A percentile compares a stretch with the other conserved stretches of the same genome.
Conservation (phyloP, 2,797 vertebrate species). For the Peromyscus attwateri region DNA sequence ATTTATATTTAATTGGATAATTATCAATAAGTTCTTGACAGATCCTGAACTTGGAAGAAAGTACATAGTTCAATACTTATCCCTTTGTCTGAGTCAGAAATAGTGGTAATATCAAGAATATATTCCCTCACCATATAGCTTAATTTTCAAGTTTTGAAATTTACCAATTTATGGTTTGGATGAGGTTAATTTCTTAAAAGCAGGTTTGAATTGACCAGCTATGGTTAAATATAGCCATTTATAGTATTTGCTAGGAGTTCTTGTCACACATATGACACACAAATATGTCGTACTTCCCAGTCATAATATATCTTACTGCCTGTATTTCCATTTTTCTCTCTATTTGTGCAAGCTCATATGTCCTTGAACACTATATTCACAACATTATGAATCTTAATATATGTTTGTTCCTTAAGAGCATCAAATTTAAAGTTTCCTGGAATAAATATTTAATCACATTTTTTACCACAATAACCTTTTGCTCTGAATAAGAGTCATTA, state of each 20-base stretch:
- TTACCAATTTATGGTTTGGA: slow-evolving; percentile 15
- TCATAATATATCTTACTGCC: slow-evolving; percentile 2
- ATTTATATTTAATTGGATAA: slow-evolving; percentile 23
- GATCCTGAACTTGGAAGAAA: slow-evolving; percentile 14
- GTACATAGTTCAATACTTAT: slow-evolving; percentile 36
- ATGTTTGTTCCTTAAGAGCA: slow-evolving; percentile 39
- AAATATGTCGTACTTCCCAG: not conserved
- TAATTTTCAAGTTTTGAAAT: slow-evolving; percentile 42
- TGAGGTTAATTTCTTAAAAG: slow-evolving; percentile 12
- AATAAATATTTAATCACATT: slow-evolving; percentile 26
- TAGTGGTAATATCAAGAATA: slow-evolving; percentile 29
- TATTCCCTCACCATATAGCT: slow-evolving; percentile 27
- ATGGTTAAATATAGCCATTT: not conserved
- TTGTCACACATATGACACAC: not conserved
- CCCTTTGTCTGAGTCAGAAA: slow-evolving; percentile 53
- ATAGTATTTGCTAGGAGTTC: slow-evolving; percentile 11
- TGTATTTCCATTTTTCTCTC: slow-evolving; percentile 8
- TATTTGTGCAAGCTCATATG: slow-evolving; percentile 48
- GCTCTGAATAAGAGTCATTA: not conserved
- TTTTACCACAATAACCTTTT: slow-evolving; percentile 31
- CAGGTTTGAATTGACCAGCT: not conserved
- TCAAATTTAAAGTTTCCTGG: slow-evolving; percentile 24
- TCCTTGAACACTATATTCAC: slow-evolving; percentile 28
- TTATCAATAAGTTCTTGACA: slow-evolving; percentile 25
- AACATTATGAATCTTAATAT: slow-evolving; percentile 34